phyloP scores from a whole-genome alignment of 2,113 vertebrate species.

The Corythaeola cristata region DNA sequence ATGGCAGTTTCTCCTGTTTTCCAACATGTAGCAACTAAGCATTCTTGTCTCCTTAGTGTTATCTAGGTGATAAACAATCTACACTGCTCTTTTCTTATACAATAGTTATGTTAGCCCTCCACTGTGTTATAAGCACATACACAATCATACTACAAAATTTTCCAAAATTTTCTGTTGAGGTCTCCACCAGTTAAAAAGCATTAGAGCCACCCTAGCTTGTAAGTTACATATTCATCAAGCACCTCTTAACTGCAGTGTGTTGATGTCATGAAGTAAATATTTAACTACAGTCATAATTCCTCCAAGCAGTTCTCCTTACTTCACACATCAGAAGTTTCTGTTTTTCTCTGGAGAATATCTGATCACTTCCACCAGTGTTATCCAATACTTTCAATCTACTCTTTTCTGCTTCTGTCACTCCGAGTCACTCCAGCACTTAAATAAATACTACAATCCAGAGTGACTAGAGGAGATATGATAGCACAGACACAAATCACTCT shows the following conservation, averaged over 20 bases:
- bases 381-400: background rate
- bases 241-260: background rate
- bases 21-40: background rate
- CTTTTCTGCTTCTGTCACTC: background rate
- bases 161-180: background rate
- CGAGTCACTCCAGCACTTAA: background rate
- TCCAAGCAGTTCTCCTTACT: constrained; percentile 18
- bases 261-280: constrained; percentile 33
- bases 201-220: background rate
- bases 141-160: background rate
- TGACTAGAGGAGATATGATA: background rate
- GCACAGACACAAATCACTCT: background rate
- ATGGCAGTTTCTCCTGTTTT: background rate
- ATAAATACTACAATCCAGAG: background rate
- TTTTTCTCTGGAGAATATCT: background rate
- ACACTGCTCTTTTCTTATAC: background rate
- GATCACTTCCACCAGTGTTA: background rate
- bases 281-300: background rate
- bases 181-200: background rate
- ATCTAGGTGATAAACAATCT: background rate
- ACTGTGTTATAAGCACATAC: background rate
- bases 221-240: background rate
- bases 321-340: constrained; percentile 24
- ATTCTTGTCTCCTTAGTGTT: background rate
- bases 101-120: background rate